Conservation (phyloP, 2,113 vertebrate genomes). For the Oncorhynchus keta region DNA sequence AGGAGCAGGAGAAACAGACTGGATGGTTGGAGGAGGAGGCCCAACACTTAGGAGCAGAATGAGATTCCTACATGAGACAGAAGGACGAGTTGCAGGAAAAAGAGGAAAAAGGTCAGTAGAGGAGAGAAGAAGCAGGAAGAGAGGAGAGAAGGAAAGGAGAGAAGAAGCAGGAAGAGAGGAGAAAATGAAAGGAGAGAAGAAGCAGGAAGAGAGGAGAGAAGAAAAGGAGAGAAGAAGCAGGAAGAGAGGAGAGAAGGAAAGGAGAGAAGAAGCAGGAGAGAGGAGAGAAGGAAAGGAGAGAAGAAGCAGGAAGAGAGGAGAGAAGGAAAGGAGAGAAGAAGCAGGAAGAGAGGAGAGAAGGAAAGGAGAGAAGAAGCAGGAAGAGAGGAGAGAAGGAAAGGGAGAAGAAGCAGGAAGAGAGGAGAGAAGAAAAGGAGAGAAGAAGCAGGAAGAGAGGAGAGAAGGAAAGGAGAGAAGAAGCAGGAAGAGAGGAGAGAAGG, state of each 20-base stretch:
- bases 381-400: neutral
- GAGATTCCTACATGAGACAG: neutral
- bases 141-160: neutral
- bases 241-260: neutral
- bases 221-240: neutral
- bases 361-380: neutral
- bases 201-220: neutral
- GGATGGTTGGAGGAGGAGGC: no score
- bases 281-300: neutral
- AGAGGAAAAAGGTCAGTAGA: neutral
- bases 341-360: neutral
- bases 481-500: neutral
- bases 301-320: neutral
- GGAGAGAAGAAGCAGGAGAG: neutral
- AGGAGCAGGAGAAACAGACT: slow-evolving; percentile 16
- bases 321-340: neutral
- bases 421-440: neutral
- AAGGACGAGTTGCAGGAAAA: neutral
- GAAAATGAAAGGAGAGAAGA: no score
- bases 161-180: neutral
- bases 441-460: neutral
- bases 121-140: no score
- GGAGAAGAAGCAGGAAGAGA: neutral
- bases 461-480: no score
- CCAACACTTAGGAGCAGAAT: neutral